A percentile compares a stretch with the other conserved stretches of the same genome.
Evolutionary conservation across 2,797 vertebrate species (phyloP).

Genomic region (Anniella stebbinsi): DNA sequence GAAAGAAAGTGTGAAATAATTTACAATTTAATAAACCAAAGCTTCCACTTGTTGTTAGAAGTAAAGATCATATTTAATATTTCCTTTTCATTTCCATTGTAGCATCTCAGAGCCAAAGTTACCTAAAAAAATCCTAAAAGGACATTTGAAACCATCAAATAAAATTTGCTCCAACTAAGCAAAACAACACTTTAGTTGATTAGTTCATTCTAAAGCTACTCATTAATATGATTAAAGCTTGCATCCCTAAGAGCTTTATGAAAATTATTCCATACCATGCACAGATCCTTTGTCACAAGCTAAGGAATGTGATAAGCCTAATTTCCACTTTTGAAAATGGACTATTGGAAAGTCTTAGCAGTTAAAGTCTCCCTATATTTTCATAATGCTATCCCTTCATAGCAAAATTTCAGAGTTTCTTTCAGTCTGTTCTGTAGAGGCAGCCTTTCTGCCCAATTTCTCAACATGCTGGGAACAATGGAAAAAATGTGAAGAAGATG

Average conservation of each 20-base stretch:
- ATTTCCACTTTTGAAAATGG: background rate
- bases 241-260: background rate
- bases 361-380: background rate
- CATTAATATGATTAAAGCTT: background rate
- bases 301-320: background rate
- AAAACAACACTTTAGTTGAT: background rate
- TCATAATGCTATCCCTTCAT: background rate
- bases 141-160: background rate
- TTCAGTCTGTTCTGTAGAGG: background rate
- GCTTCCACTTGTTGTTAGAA: background rate
- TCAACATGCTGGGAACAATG: too few relatives aligned
- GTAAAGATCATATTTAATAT: background rate
- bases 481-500: background rate
- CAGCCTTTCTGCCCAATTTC: background rate
- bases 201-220: background rate
- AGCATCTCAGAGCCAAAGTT: background rate
- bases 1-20: background rate
- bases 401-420: background rate
- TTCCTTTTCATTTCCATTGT: background rate
- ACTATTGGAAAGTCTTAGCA: background rate
- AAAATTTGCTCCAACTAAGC: background rate
- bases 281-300: background rate
- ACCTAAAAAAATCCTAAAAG: background rate
- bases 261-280: background rate
- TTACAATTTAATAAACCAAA: background rate